Conservation (phyloP, 2,113 vertebrate genomes). For the Pristiophorus japonicus region DNA sequence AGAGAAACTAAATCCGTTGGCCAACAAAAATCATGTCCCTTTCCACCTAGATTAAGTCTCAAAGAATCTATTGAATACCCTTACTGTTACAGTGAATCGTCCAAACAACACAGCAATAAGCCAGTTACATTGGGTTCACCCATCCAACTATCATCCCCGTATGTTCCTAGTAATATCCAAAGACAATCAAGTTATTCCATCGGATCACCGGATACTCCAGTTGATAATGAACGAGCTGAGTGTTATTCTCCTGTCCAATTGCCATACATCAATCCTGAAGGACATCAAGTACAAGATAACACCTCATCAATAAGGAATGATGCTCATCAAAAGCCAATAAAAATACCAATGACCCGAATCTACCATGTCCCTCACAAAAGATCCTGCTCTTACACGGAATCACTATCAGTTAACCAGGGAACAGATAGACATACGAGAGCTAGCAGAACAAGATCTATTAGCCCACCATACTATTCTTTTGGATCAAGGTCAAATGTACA, state of each 20-base stretch:
- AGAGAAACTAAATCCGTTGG: not conserved
- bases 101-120: not conserved
- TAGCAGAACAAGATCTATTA: constrained; percentile 18
- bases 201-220: not conserved
- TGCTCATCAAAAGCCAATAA: not conserved
- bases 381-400: not conserved
- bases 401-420: not conserved
- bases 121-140: not conserved
- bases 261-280: not conserved
- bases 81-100: not conserved
- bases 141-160: not conserved
- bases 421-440: not conserved
- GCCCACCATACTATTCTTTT: not conserved
- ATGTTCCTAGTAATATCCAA: not conserved
- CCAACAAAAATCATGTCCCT: not conserved
- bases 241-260: not conserved
- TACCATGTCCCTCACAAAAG: not conserved
- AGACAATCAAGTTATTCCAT: not conserved
- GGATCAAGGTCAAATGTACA: not conserved
- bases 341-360: not conserved
- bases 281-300: not conserved
- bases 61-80: not conserved
- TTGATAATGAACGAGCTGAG: not conserved
- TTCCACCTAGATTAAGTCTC: not conserved
- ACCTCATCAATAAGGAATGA: not conserved